Conservation (phyloP, 2,113 vertebrate genomes). For the Amblyornis subalaris region DNA sequence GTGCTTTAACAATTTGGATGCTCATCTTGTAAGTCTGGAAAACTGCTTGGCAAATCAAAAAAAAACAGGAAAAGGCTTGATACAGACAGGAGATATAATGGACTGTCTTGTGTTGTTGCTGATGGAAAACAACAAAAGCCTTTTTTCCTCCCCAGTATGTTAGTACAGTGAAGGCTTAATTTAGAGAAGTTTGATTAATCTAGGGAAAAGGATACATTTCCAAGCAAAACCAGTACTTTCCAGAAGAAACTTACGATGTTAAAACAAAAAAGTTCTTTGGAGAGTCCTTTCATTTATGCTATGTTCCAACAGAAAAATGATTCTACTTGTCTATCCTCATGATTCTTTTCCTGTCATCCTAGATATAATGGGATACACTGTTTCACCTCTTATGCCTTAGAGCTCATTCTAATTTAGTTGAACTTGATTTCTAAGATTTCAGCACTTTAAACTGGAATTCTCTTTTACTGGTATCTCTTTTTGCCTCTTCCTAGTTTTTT, state of each 20-base stretch:
- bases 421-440: constrained; percentile 41
- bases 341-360: constrained; percentile 26
- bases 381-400: constrained; percentile 9
- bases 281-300: background rate
- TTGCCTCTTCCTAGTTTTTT: background rate
- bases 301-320: constrained; percentile 12
- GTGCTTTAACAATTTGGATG: background rate
- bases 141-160: background rate
- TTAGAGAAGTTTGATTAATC: background rate
- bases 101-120: background rate
- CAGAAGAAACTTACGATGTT: background rate
- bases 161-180: background rate
- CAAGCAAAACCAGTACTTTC: background rate
- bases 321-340: constrained; percentile 3
- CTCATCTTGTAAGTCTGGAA: background rate
- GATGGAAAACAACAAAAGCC: background rate
- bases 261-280: background rate
- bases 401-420: constrained; percentile 31
- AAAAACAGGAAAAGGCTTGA: background rate
- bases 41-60: background rate
- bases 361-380: constrained; percentile 40
- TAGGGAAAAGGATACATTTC: background rate
- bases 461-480: background rate
- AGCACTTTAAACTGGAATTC: background rate
- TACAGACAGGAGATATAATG: background rate